Conservation (phyloP, 2,113 vertebrate species). For the Poeciliopsis turrubarensis region DNA sequence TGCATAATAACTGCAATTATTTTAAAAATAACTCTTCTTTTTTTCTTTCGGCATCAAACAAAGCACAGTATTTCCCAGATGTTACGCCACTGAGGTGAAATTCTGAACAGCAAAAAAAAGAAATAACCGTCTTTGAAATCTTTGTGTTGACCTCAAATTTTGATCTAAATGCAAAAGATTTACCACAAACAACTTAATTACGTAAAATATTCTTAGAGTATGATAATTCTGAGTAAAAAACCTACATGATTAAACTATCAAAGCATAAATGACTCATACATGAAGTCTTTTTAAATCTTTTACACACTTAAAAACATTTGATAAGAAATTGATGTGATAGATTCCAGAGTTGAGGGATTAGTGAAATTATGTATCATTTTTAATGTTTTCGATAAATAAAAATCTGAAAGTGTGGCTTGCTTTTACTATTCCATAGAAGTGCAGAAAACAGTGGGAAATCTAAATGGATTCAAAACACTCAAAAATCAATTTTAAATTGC, state of each 20-base stretch:
- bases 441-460: too few species aligned
- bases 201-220: neutral
- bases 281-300: neutral
- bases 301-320: neutral
- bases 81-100: slow-evolving; percentile 28
- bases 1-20: slow-evolving; percentile 6
- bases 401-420: neutral
- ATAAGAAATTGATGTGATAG: neutral
- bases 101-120: slow-evolving; percentile 21
- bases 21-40: slow-evolving; percentile 22
- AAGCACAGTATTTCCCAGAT: slow-evolving; percentile 37
- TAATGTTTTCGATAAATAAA: neutral
- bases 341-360: neutral
- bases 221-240: neutral
- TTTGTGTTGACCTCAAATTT: neutral
- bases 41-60: slow-evolving; percentile 1
- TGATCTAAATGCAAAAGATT: neutral
- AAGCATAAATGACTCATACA: neutral
- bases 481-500: too few species aligned
- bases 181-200: neutral
- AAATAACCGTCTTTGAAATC: neutral
- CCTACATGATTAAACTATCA: neutral
- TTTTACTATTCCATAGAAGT: neutral
- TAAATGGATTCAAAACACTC: too few species aligned
- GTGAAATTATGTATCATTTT: neutral